Evolutionary conservation across 2,888 invertebrate genomes (phyloP).

Genomic region (Caenorhabditis sp.): DNA sequence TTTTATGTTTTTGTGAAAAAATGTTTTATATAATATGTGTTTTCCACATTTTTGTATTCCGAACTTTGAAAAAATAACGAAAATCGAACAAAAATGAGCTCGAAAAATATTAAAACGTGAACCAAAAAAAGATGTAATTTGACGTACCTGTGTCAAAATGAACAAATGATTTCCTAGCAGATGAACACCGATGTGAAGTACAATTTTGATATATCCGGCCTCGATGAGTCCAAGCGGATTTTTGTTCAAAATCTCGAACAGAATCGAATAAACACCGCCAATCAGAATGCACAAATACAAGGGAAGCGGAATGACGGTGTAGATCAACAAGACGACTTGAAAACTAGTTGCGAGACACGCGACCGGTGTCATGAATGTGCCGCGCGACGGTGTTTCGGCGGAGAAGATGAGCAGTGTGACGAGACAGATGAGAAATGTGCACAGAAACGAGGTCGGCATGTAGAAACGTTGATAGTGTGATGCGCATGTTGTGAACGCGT

Average conservation of each 20-base stretch:
- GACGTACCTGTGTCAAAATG: conserved; percentile 78
- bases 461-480: conserved; percentile 71
- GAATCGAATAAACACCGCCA: conserved; percentile 83
- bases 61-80: too few relatives aligned
- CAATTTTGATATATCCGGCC: conserved; percentile 71
- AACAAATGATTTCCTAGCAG: conserved; percentile 90
- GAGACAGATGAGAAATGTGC: conserved; percentile 71
- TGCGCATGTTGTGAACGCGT: conserved; percentile 72
- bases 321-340: conserved; percentile 83
- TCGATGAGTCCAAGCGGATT: conserved; percentile 38
- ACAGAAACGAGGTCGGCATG: conserved; percentile 78
- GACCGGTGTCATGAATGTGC: conserved; percentile 71
- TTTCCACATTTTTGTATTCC: too few relatives aligned
- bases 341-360: conserved; percentile 68
- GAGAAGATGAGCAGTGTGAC: conserved; percentile 68
- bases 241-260: conserved; percentile 81
- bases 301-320: conserved; percentile 90
- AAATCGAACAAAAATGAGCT: too few relatives aligned
- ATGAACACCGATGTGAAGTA: conserved; percentile 88
- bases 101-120: not conserved
- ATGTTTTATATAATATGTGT: too few relatives aligned
- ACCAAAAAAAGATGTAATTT: not conserved
- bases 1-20: too few relatives aligned
- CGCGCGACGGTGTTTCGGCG: conserved; percentile 36
- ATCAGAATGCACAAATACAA: conserved; percentile 84